A percentile compares a stretch with the other conserved stretches of the same genome.
These are phyloP conservation scores for Dendrocincla fuliginosa DNA, from an alignment of 2,797 vertebrate genomes.

Conservation along the genomic window DNA sequence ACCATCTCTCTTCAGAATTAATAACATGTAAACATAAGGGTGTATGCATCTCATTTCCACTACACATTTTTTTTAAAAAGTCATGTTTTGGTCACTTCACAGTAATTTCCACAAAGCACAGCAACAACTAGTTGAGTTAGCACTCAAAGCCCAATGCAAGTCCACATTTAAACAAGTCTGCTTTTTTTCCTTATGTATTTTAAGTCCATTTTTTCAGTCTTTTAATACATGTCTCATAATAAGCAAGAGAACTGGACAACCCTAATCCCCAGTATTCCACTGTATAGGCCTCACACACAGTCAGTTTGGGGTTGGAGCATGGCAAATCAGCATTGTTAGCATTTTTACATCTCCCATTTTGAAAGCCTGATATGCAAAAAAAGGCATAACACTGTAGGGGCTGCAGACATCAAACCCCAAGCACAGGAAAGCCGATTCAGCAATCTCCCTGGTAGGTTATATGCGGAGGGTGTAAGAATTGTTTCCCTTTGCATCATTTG, in stretches of 20 bases:
- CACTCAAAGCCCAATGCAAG: not conserved
- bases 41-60: not conserved
- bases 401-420: not conserved
- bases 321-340: not conserved
- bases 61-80: not conserved
- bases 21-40: not conserved
- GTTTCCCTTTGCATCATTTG: not conserved
- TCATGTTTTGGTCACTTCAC: not conserved
- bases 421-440: not conserved
- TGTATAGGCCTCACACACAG: not conserved
- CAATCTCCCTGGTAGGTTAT: not conserved
- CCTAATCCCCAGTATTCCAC: not conserved
- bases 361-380: not conserved
- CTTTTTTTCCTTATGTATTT: not conserved
- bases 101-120: not conserved
- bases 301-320: not conserved
- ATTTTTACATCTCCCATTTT: not conserved
- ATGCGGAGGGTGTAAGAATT: not conserved
- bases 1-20: not conserved
- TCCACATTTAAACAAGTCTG: not conserved
- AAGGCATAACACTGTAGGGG: not conserved
- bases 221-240: accelerated
- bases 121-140: not conserved
- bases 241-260: not conserved
- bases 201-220: not conserved